phyloP scores from a whole-genome alignment of 2,888 invertebrate species.

The Perdita meconis region DNA sequence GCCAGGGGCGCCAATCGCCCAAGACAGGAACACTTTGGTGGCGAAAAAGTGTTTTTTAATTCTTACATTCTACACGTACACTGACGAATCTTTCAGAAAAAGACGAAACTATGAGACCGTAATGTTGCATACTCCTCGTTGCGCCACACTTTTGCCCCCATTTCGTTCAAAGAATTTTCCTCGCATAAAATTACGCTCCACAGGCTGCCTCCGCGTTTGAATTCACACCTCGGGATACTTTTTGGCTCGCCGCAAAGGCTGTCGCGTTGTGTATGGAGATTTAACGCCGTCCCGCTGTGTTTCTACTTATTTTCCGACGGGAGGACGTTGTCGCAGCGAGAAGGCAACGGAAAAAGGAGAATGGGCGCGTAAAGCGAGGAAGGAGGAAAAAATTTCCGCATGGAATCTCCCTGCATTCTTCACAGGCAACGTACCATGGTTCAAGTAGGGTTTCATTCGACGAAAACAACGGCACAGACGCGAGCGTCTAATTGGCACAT shows the following conservation, averaged over 20 bases:
- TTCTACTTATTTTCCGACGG: neutral
- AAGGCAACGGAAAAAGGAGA: neutral
- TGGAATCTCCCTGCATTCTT: neutral
- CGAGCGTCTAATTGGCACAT: conserved; percentile 40
- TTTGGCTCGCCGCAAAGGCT: neutral
- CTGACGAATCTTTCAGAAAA: too few species aligned
- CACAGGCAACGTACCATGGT: neutral
- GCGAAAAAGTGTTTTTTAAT: too few species aligned
- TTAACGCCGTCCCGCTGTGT: neutral
- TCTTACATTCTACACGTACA: too few species aligned
- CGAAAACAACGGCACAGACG: conserved; percentile 13
- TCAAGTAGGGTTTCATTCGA: neutral
- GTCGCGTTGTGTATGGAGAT: conserved; percentile 2
- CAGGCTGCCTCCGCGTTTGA: neutral
- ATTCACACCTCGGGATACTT: neutral
- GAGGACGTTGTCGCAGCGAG: neutral
- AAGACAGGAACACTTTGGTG: too few species aligned
- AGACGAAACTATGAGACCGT: too few species aligned
- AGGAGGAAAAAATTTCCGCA: neutral
- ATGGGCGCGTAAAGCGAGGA: neutral
- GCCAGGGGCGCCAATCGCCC: too few species aligned
- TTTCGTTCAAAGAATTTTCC: neutral
- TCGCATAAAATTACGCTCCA: neutral
- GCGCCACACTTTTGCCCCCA: too few species aligned
- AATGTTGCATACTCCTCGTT: too few species aligned